Evolutionary conservation across 2,888 invertebrate genomes (phyloP).

Genomic region (Drosophila putrida): DNA sequence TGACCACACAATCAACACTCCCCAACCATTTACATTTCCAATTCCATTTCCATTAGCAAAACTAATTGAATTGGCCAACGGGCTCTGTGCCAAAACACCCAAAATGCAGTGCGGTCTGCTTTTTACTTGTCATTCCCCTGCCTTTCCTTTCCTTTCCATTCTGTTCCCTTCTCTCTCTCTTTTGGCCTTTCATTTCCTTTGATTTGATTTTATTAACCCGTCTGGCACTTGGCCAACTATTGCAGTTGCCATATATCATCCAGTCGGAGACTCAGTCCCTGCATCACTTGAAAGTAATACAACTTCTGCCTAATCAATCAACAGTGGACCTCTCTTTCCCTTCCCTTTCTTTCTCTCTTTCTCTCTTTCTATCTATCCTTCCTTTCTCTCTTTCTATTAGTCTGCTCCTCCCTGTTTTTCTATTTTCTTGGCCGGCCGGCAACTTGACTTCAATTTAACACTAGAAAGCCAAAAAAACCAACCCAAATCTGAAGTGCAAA

Average conservation of each 20-base stretch:
- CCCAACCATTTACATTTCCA: constrained; percentile 29
- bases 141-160: background rate
- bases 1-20: background rate
- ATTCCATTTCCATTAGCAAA: constrained; percentile 29
- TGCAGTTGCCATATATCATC: constrained; percentile 22
- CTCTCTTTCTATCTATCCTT: background rate
- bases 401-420: background rate
- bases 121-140: constrained; percentile 14
- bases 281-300: constrained; percentile 55
- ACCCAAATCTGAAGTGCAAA: background rate
- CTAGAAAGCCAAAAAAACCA: constrained; percentile 41
- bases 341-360: background rate
- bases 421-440: constrained; percentile 32
- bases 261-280: constrained; percentile 33
- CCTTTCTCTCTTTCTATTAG: background rate
- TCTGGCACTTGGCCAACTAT: constrained; percentile 63
- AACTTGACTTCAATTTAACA: constrained; percentile 49
- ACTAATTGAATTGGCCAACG: constrained; percentile 68
- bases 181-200: constrained; percentile 38
- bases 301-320: constrained; percentile 67
- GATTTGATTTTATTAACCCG: constrained; percentile 57
- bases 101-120: constrained; percentile 27
- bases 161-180: constrained; percentile 2
- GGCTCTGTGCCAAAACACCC: constrained; percentile 50
- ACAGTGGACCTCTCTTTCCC: constrained; percentile 14